A percentile compares a stretch with the other conserved stretches of the same genome.
phyloP scores from a whole-genome alignment of 2,888 invertebrate genomes.

The Vesta saturnalis region DNA sequence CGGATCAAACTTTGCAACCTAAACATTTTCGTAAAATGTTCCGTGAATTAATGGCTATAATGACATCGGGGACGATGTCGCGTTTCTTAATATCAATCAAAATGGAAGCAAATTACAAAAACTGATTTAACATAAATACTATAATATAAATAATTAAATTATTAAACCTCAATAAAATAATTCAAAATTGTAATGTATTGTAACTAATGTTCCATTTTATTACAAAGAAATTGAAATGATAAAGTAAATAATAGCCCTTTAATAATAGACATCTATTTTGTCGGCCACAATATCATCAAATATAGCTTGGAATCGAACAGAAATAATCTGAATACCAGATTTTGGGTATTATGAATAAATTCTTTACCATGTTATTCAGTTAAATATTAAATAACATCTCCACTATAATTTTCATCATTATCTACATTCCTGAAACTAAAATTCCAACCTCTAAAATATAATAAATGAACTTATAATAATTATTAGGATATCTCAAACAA shows the following conservation, averaged over 20 bases:
- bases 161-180: no score
- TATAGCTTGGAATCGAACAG: neutral
- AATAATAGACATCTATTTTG: neutral
- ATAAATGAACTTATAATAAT: neutral
- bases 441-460: neutral
- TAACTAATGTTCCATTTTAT: no score
- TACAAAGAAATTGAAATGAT: neutral
- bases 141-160: no score
- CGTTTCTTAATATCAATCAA: no score
- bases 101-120: no score
- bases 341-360: constrained; percentile 2
- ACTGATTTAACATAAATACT: no score
- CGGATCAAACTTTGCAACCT: no score
- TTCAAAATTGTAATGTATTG: no score
- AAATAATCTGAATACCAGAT: constrained; percentile 8
- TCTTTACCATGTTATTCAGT: neutral
- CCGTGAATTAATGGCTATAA: no score
- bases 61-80: no score
- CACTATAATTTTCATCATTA: constrained; percentile 12
- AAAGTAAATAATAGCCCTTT: no score
- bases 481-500: neutral
- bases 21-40: no score
- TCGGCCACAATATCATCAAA: neutral
- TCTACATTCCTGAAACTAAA: constrained; percentile 3
- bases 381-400: neutral